Base-by-base conservation (phyloP, 30 jellyfish, hydroid and myxozoan species). In the Clytia hemisphaerica region DNA sequence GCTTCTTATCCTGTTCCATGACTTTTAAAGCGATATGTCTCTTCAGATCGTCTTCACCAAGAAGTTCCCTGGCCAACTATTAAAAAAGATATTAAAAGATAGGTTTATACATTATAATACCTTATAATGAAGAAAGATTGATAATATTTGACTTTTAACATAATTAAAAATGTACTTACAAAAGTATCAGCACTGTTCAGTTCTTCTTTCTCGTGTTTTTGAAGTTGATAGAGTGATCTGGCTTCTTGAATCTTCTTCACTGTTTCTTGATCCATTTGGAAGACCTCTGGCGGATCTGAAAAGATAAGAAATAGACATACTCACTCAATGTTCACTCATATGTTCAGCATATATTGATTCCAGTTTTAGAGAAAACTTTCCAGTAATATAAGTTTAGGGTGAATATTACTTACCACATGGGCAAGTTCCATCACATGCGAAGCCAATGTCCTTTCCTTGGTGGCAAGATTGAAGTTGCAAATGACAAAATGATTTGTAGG, bases 321-420 rank as follows among this genome's bases (percentile, higher is more conserved):
- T 14, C 57, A 16, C 3, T 2, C 12, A 45, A 15, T 4, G 21
- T 9, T 71, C n/a, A 40, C 61, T 1, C 25, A 35, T 24, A 31
- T 33, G 15, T n/a, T 24, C 28, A 38, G 26, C 19, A 27, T 32
- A 51, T 18, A 18, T 5, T 12, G 16, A 44, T 9, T 3, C n/a
- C n/a, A n/a, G n/a, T n/a, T n/a, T n/a, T n/a, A n/a, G n/a, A 50
- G 19, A 71, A 4, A 71, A 4, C n/a, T 5, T 7, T 6, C 36
- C 28, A 0, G 1, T 26, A n/a, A n/a, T n/a, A n/a, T n/a, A n/a
- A n/a, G n/a, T n/a, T n/a, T n/a, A n/a, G n/a, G n/a, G n/a, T n/a
- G n/a, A n/a, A 83, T 44, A 83, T 91, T 22, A 35, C 94, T 28
- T 71, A 88, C 97, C 97, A 80, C 97, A 88, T 2, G 97, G 97